Evolutionary conservation across 1,140 invertebrate species (phyloP).

Genomic region (Planococcus citri): DNA sequence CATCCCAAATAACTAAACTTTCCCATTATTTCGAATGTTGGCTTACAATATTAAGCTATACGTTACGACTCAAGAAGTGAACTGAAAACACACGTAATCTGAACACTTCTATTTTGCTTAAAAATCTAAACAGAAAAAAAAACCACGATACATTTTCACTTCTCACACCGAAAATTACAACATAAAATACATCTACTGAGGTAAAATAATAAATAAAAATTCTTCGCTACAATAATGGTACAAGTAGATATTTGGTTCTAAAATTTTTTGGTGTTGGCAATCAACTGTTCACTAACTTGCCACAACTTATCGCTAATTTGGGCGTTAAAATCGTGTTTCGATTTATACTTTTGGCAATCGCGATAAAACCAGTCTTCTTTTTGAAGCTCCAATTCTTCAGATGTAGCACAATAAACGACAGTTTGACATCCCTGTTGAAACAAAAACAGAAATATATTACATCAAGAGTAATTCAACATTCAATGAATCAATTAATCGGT

Average conservation of each 20-base stretch:
- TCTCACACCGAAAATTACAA: too few relatives aligned
- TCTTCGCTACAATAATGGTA: background rate
- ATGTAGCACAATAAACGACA: slow-evolving; percentile 58
- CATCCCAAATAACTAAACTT: too few relatives aligned
- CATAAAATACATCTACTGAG: too few relatives aligned
- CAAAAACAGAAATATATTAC: slow-evolving; percentile 26
- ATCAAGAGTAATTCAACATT: slow-evolving; percentile 22
- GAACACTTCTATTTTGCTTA: too few relatives aligned
- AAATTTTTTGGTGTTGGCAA: slow-evolving; percentile 22
- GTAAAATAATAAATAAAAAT: too few relatives aligned
- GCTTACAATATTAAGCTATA: too few relatives aligned
- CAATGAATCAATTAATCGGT: slow-evolving; percentile 15
- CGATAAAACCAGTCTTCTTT: slow-evolving; percentile 51
- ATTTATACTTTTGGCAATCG: slow-evolving; percentile 54
- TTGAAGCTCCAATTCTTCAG: slow-evolving; percentile 40
- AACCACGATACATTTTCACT: too few relatives aligned
- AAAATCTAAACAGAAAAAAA: too few relatives aligned
- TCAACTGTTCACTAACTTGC: slow-evolving; percentile 49
- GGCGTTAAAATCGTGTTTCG: slow-evolving; percentile 46
- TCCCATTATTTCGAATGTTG: too few relatives aligned
- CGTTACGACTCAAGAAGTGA: too few relatives aligned
- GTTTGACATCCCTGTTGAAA: slow-evolving; percentile 68
- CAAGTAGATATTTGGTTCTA: background rate
- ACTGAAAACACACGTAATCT: too few relatives aligned
- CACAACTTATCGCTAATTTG: slow-evolving; percentile 52